Conservation (phyloP, 2,113 vertebrate genomes). For the Eulemur rufifrons region DNA sequence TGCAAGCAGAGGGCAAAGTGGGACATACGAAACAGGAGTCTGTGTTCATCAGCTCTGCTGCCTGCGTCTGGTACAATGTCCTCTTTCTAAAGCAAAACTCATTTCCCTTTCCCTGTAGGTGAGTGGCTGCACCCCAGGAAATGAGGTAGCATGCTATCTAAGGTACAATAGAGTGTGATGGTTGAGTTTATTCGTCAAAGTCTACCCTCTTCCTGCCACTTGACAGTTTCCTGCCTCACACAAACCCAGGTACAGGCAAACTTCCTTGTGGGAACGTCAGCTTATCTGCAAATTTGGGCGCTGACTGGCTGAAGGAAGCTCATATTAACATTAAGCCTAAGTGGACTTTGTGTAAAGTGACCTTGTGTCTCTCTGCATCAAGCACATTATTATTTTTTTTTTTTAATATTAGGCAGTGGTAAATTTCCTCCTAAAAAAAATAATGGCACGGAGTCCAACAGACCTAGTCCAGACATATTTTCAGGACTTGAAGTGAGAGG, state of each 20-base stretch:
- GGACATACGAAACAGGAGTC: not conserved
- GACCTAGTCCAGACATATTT: not conserved
- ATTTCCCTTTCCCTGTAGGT: conserved; percentile 39
- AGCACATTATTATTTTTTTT: no score
- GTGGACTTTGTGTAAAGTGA: not conserved
- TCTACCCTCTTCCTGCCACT: not conserved
- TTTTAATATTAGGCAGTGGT: not conserved
- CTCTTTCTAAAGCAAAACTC: conserved; percentile 39
- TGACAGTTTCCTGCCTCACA: not conserved
- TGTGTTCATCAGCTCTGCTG: not conserved
- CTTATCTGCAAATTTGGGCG: not conserved
- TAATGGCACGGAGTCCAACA: not conserved
- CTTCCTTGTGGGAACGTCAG: not conserved
- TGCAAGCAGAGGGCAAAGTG: not conserved
- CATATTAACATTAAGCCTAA: not conserved
- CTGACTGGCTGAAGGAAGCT: not conserved
- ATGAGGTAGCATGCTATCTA: not conserved
- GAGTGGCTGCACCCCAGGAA: not conserved
- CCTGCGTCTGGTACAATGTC: not conserved
- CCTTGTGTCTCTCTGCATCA: not conserved
- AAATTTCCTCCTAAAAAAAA: conserved; percentile 17
- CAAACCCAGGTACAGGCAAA: not conserved
- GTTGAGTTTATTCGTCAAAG: conserved; percentile 9
- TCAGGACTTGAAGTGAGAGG: not conserved
- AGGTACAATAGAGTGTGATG: not conserved